A percentile compares a stretch with the other conserved stretches of the same genome.
Conservation (phyloP, 2,888 invertebrate genomes). For the Chrysopilus asiliformis region DNA sequence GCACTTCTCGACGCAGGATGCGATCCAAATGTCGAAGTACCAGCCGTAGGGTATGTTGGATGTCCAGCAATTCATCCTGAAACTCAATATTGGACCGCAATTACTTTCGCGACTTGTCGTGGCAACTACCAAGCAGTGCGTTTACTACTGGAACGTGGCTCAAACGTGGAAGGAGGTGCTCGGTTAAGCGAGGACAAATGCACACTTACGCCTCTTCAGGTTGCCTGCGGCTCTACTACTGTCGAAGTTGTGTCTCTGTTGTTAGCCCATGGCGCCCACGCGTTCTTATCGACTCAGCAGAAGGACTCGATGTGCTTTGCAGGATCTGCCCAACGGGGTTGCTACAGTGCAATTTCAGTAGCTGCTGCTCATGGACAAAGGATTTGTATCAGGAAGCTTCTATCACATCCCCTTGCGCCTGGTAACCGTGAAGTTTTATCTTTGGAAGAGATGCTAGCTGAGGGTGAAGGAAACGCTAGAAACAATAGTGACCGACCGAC, state of each 20-base stretch:
- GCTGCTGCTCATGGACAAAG: conserved; percentile 82
- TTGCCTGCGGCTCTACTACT: conserved; percentile 70
- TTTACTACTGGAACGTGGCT: conserved; percentile 64
- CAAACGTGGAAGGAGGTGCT: conserved; percentile 75
- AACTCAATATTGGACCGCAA: conserved; percentile 74
- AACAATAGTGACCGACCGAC: conserved; percentile 27
- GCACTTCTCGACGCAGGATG: conserved; percentile 68
- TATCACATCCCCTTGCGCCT: conserved; percentile 57
- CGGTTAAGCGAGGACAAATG: conserved; percentile 69
- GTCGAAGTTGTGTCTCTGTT: conserved; percentile 67
- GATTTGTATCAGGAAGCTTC: conserved; percentile 58
- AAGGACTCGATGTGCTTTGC: conserved; percentile 77
- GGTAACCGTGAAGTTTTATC: conserved; percentile 64
- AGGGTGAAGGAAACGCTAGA: conserved; percentile 45
- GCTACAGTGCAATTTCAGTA: conserved; percentile 78
- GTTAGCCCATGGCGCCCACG: conserved; percentile 73
- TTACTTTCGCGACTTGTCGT: conserved; percentile 60
- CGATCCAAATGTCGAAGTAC: conserved; percentile 70
- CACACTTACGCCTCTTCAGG: conserved; percentile 78
- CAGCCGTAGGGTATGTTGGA: conserved; percentile 31
- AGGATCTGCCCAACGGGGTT: conserved; percentile 72
- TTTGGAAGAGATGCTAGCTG: conserved; percentile 79
- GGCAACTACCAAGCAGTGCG: conserved; percentile 48
- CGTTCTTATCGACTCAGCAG: conserved; percentile 71
- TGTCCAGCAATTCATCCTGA: conserved; percentile 48